A percentile compares a stretch with the other conserved stretches of the same genome.
Evolutionary conservation across 2,113 vertebrate genomes (phyloP).

Genomic region (Dolichotis patagonum): DNA sequence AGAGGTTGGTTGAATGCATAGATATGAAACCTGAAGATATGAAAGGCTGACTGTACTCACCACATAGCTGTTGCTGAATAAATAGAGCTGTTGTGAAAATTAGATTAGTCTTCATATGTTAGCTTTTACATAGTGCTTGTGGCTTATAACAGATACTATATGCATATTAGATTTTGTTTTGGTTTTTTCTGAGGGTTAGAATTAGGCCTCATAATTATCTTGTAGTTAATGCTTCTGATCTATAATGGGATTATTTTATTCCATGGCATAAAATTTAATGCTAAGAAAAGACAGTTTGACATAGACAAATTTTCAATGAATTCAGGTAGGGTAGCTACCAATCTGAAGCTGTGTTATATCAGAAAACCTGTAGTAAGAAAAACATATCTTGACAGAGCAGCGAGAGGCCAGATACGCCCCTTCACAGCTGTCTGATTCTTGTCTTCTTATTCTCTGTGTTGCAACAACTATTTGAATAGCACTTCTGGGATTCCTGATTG

Average conservation of each 20-base stretch:
- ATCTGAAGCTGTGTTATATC: not conserved
- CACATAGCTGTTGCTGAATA: not conserved
- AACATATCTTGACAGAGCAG: not conserved
- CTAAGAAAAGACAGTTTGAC: not conserved
- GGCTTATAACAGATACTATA: not conserved
- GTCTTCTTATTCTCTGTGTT: not conserved
- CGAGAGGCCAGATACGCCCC: not conserved
- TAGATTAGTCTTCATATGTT: not conserved
- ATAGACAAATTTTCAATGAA: not conserved
- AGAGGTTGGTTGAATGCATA: not conserved
- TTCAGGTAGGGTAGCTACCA: not conserved
- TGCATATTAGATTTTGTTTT: not conserved
- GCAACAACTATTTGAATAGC: not conserved
- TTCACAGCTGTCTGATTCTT: not conserved
- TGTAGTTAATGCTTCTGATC: not conserved
- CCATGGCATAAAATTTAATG: not conserved
- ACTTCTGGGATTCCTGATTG: not conserved
- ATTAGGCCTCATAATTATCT: not conserved
- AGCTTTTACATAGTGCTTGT: not conserved
- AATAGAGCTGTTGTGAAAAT: not conserved
- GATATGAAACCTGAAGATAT: not conserved
- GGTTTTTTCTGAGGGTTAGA: not conserved
- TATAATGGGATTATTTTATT: slow-evolving; percentile 23
- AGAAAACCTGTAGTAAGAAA: not conserved
- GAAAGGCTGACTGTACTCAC: not conserved